phyloP scores from a whole-genome alignment of 2,113 vertebrate species.

The Verasper variegatus region DNA sequence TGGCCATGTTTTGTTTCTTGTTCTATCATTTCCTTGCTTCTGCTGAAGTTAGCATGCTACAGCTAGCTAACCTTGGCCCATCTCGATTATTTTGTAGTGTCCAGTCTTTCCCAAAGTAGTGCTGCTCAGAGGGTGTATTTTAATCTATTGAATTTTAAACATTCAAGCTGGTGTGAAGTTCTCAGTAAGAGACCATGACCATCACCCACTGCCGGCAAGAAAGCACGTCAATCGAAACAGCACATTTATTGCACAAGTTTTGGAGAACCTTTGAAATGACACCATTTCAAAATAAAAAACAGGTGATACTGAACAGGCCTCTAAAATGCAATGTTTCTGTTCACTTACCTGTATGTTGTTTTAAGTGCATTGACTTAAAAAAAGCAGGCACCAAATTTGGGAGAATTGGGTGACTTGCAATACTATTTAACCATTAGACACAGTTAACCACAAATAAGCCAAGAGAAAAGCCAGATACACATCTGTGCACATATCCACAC shows the following conservation, averaged over 20 bases:
- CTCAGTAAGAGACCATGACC: background rate
- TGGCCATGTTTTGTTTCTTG: no score
- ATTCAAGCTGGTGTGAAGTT: background rate
- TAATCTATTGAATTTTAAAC: background rate
- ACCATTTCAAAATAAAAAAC: background rate
- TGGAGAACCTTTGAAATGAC: background rate
- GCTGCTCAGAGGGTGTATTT: no score
- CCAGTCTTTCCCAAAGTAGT: no score
- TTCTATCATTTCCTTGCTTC: no score
- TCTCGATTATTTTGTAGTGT: no score
- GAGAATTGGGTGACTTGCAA: slow-evolving; percentile 39
- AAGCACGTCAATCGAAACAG: background rate
- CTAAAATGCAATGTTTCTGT: background rate
- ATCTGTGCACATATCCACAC: slow-evolving; percentile 50
- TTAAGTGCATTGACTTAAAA: slow-evolving; percentile 15
- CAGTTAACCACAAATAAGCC: slow-evolving; percentile 54
- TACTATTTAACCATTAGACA: slow-evolving; percentile 42
- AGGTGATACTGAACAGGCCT: slow-evolving; percentile 30
- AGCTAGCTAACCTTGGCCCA: no score
- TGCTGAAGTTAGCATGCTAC: no score
- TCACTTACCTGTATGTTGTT: slow-evolving; percentile 1
- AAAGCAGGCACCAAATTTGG: slow-evolving; percentile 16
- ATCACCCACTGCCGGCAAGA: background rate
- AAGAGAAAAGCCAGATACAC: slow-evolving; percentile 65
- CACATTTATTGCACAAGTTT: background rate